Evolutionary conservation across 2,888 invertebrate species (phyloP), one percentile per base, ranked within the genome.

Genomic region (Callyntrura sp.): DNA sequence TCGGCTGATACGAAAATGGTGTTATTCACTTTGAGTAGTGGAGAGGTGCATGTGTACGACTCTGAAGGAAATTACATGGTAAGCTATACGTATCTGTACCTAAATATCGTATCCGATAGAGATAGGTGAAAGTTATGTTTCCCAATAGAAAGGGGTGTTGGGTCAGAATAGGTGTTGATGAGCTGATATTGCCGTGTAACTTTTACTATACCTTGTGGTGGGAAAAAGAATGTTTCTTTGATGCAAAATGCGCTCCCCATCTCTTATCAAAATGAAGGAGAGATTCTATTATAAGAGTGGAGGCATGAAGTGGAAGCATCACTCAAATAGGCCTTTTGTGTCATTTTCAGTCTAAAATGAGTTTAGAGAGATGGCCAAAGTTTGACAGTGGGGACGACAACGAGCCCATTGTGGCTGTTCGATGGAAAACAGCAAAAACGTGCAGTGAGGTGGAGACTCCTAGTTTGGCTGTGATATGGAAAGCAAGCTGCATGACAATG

Each of bases 31-130:
- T 95, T 98, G 86, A 96, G 96, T 85, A 98, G 96, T 95, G 99
- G 99, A 0, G 98, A 99, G 95, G 96, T 99, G 20, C 98, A 99
- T 94, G 95, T 98, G 8, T 99, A 98, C 95, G 99, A 99, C 94
- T 97, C 97, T 94, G 97, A 97, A 94, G 99, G 99, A 73, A 95
- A 95, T 93, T 96, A 95, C 93, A 94, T 96, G 92, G 96, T 96
- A 94, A 23, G 17, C 14, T 79, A 11, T n/a, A n/a, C n/a, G n/a
- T n/a, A n/a, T n/a, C n/a, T n/a, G n/a, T n/a, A n/a, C n/a, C n/a
- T n/a, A n/a, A n/a, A n/a, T n/a, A n/a, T n/a, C n/a, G n/a, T n/a
- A n/a, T n/a, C n/a, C n/a, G n/a, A n/a, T n/a, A n/a, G n/a, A n/a
- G n/a, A n/a, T n/a, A n/a, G n/a, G n/a, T n/a, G n/a, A n/a, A n/a